Evolutionary conservation across 2,113 vertebrate species (phyloP).

Genomic region (Empidonax alnorum): DNA sequence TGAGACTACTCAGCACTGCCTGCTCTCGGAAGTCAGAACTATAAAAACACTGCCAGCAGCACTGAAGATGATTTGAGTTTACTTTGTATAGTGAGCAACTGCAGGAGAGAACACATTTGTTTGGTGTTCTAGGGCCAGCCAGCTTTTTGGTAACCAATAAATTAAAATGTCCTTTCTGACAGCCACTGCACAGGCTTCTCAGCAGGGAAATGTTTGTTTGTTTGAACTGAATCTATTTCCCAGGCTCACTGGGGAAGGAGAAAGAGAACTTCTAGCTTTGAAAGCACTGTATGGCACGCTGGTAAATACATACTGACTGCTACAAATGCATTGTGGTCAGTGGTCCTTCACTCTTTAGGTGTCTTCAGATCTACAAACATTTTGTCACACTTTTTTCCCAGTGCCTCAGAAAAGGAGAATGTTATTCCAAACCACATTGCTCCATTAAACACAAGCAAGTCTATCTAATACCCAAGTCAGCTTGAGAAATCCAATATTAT

Average conservation of each 20-base stretch:
- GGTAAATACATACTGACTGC: background rate
- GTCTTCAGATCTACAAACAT: background rate
- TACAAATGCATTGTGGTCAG: background rate
- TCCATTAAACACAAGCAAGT: background rate
- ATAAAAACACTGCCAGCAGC: background rate
- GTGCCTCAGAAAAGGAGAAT: background rate
- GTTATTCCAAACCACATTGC: background rate
- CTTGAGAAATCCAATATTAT: background rate
- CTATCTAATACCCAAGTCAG: background rate
- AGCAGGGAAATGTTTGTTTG: conserved; percentile 30
- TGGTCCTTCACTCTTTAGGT: background rate
- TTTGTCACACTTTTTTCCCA: background rate
- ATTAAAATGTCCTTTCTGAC: conserved; percentile 39
- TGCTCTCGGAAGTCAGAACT: background rate
- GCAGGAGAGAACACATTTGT: conserved; percentile 7
- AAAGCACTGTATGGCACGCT: background rate
- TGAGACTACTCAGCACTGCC: background rate
- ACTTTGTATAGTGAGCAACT: background rate
- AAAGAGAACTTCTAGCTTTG: background rate
- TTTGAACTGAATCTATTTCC: conserved; percentile 38
- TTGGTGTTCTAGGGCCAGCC: background rate
- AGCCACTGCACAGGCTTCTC: background rate
- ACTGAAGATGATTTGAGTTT: conserved; percentile 8
- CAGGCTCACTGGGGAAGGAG: background rate
- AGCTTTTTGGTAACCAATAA: conserved; percentile 32